Conservation (phyloP, 2,113 vertebrate species). For the Hymenochirus boettgeri region DNA sequence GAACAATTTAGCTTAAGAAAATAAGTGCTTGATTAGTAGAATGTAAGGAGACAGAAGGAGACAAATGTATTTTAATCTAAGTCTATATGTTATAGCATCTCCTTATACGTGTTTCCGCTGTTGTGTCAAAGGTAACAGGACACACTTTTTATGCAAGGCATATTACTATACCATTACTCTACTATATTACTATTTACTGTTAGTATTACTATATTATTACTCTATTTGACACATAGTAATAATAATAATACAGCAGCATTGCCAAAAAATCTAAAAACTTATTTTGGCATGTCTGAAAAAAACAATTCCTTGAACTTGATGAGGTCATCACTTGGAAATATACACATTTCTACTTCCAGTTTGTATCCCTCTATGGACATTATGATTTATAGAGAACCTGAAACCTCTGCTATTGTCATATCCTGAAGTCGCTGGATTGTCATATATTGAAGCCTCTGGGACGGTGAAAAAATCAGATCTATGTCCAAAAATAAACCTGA, state of each 20-base stretch:
- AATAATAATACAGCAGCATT: constrained; percentile 15
- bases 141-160: too few relatives aligned
- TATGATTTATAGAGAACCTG: constrained; percentile 10
- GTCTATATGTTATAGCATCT: constrained; percentile 5
- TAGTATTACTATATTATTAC: too few relatives aligned
- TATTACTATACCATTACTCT: too few relatives aligned
- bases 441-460: too few relatives aligned
- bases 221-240: constrained; percentile 2
- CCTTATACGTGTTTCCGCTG: background rate
- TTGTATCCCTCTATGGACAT: background rate
- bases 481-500: too few relatives aligned
- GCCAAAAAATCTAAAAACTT: constrained; percentile 11
- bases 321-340: constrained; percentile 28
- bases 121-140: constrained; percentile 4
- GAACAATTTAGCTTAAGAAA: constrained; percentile 26
- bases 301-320: background rate
- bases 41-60: constrained; percentile 12
- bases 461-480: too few relatives aligned
- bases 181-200: too few relatives aligned
- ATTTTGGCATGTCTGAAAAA: background rate
- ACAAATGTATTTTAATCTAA: constrained; percentile 10
- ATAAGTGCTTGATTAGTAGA: constrained; percentile 28
- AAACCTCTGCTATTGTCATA: background rate
- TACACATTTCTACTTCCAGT: background rate
- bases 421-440: too few relatives aligned